A percentile compares a stretch with the other conserved stretches of the same genome.
Conservation (phyloP, 2,113 vertebrate species). For the Daubentonia madagascariensis region DNA sequence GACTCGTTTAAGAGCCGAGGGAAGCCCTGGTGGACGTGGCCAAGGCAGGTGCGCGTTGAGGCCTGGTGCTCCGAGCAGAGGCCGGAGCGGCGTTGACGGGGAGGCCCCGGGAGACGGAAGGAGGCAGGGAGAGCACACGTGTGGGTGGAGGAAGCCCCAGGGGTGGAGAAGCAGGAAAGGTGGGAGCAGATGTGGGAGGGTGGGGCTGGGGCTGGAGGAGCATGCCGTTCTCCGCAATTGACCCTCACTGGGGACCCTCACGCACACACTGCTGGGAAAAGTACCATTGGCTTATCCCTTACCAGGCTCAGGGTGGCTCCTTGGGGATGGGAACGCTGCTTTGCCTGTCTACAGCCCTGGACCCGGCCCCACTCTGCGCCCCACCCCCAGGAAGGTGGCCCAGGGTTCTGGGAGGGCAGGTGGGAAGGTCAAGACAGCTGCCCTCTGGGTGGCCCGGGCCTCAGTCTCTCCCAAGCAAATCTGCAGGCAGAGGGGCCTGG, state of each 20-base stretch:
- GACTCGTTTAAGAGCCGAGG: no score
- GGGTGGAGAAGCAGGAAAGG: background rate
- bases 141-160: background rate
- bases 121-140: background rate
- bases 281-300: background rate
- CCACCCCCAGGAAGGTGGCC: background rate
- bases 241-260: background rate
- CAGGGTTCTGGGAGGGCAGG: fast-evolving
- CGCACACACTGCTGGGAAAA: background rate
- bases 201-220: background rate
- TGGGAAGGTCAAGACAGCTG: no score
- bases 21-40: no score
- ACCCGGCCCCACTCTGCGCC: background rate
- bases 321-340: no score
- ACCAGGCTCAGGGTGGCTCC: background rate
- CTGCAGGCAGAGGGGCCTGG: background rate
- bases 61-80: no score
- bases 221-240: fast-evolving
- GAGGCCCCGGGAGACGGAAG: background rate
- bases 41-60: background rate
- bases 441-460: background rate
- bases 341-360: conserved; percentile 47
- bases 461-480: background rate
- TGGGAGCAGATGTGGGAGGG: background rate
- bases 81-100: background rate